Evolutionary conservation across 2,888 invertebrate genomes (phyloP).

Genomic region (Thera britannica): DNA sequence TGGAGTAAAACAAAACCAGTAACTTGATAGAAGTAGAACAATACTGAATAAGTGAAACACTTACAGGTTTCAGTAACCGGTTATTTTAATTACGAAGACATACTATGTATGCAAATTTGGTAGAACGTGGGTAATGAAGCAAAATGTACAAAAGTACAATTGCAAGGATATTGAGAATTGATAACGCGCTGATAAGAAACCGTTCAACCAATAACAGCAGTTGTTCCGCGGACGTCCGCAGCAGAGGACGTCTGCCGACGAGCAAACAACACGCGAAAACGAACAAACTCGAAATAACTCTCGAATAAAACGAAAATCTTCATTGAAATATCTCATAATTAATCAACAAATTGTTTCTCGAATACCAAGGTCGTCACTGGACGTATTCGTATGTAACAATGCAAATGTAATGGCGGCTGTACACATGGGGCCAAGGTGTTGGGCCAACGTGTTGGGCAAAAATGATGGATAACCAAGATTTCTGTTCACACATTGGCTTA

Average conservation of each 20-base stretch:
- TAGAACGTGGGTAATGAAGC: constrained; percentile 47
- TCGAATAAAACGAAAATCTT: constrained; percentile 57
- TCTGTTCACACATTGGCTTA: too few relatives aligned
- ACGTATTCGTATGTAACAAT: constrained; percentile 15
- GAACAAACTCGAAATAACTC: constrained; percentile 62
- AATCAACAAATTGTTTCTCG: constrained; percentile 13
- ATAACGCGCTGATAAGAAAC: constrained; percentile 66
- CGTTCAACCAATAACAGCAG: constrained; percentile 58
- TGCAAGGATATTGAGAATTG: constrained; percentile 50
- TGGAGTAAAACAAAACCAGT: constrained; percentile 3
- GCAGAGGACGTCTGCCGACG: constrained; percentile 63
- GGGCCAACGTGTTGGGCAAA: too few relatives aligned
- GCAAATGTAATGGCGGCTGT: too few relatives aligned
- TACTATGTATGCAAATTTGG: constrained; percentile 40
- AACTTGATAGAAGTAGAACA: constrained; percentile 7
- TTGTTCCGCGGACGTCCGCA: constrained; percentile 69
- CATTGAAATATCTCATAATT: constrained; percentile 24
- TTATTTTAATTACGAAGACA: constrained; percentile 33
- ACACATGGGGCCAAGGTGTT: too few relatives aligned
- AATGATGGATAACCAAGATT: too few relatives aligned
- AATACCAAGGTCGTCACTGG: constrained; percentile 44
- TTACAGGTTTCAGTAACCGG: constrained; percentile 28
- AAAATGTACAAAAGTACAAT: constrained; percentile 52
- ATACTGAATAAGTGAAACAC: constrained; percentile 1
- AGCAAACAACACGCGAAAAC: constrained; percentile 54